Evolutionary conservation across 2,888 invertebrate species (phyloP).

Genomic region (Eupithecia subfuscata): DNA sequence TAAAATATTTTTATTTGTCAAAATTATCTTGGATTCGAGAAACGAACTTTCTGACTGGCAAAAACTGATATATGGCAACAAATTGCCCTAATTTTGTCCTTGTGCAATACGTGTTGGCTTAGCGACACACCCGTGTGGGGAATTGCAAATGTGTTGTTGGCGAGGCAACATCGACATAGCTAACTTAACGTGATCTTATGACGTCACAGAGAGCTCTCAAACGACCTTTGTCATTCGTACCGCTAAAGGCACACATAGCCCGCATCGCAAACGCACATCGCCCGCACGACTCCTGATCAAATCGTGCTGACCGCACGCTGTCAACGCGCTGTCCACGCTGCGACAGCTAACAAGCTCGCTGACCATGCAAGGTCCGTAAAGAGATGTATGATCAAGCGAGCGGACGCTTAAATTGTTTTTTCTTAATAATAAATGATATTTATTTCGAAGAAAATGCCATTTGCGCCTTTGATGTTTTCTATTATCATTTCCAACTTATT

Average conservation of each 20-base stretch:
- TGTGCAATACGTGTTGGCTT: slow-evolving; percentile 13
- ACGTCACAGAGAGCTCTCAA: neutral
- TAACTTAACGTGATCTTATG: neutral
- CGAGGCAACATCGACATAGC: slow-evolving; percentile 4
- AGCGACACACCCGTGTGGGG: slow-evolving; percentile 24
- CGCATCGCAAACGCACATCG: neutral
- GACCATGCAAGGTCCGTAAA: neutral
- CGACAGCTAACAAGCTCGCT: neutral
- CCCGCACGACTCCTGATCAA: neutral
- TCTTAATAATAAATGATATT: too few species aligned
- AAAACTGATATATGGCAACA: neutral
- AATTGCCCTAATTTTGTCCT: slow-evolving; percentile 13
- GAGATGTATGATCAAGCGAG: neutral
- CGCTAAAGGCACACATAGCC: neutral
- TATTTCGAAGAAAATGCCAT: too few species aligned
- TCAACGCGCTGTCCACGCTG: neutral
- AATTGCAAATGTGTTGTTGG: slow-evolving; percentile 31
- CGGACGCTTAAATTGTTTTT: too few species aligned
- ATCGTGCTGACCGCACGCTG: neutral
- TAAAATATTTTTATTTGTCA: too few species aligned
- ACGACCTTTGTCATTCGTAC: neutral
- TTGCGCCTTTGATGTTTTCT: too few species aligned
- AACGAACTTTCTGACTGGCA: neutral
- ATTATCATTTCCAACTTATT: too few species aligned
- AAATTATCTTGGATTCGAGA: neutral